Base-by-base conservation (phyloP, 2,797 vertebrate species). In the Thalassophryne amazonica region DNA sequence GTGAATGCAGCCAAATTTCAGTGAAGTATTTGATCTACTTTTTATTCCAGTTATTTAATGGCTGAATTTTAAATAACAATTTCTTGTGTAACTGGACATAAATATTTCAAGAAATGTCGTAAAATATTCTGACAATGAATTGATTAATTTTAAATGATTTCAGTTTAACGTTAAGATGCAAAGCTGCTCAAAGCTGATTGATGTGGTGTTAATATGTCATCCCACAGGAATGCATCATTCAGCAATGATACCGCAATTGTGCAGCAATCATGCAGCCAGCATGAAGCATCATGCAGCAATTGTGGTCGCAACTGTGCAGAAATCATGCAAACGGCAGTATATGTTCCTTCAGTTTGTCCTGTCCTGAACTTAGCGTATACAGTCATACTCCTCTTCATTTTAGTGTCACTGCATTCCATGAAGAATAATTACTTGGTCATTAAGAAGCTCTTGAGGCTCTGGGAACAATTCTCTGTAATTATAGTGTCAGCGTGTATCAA, bases 381-480 rank as follows among this genome's bases (percentile, higher is more conserved):
- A 53, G 35, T 41, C 31, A 13, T 23, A 33, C 43, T 14, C 14
- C n/a, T 15, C 33, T 6, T 33, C 7, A 38, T 47, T 57, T 60
- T 22, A 15, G 18, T 18, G 43, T 47, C 54, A 57, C 32, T 13
- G 5, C 13, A 11, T 21, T 47, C 17, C 12, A 31, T 9, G 16
- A 41, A 24, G 57, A 69, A 36, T 35, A 48, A 60, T 71, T 57
- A 78, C 35, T 1, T 5, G 15, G 27, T 28, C 15, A 19, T 47
- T 62, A 46, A 2, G 2, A 40, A 66, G 39, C 52, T 56, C 17
- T 31, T 47, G 15, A 23, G 34, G 50, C 35, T 47, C 29, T 15
- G 31, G 23, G 62, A 69, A 50, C 49, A 33, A 24, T 49, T 46
- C 11, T 19, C 15, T 56, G 10, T 67, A 50, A 65, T 78, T 58